Evolutionary conservation across 1,140 invertebrate species (phyloP).

Genomic region (Steinernema khuongi): DNA sequence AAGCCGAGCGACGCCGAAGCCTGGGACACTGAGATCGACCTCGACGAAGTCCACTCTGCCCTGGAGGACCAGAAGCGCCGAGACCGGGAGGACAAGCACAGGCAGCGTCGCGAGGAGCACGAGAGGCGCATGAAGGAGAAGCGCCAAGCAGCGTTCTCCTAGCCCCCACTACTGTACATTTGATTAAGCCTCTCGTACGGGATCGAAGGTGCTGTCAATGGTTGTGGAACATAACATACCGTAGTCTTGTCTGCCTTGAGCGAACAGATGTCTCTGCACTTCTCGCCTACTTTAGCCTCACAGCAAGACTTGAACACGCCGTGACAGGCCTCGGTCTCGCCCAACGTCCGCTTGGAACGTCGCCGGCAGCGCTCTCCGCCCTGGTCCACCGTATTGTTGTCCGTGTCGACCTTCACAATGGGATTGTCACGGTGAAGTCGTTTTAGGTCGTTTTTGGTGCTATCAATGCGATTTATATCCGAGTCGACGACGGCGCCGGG

Average conservation of each 20-base stretch:
- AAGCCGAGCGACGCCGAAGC: not conserved
- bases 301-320: not conserved
- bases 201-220: not conserved
- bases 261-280: not conserved
- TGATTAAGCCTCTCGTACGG: not conserved
- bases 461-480: not conserved
- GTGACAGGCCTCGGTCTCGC: not conserved
- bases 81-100: not conserved
- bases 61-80: not conserved
- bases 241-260: not conserved
- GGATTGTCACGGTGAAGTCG: not conserved
- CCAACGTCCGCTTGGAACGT: not conserved
- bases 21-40: not conserved
- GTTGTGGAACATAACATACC: not conserved
- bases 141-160: not conserved
- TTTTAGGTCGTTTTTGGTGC: not conserved
- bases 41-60: not conserved
- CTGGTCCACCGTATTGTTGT: not conserved
- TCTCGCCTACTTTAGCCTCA: not conserved
- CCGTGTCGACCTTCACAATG: not conserved
- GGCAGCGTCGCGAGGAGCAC: not conserved
- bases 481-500: not conserved
- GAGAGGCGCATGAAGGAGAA: constrained; percentile 6
- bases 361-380: not conserved
- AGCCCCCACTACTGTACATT: not conserved